phyloP scores from a whole-genome alignment of 2,113 vertebrate species.

The Promerops cafer region DNA sequence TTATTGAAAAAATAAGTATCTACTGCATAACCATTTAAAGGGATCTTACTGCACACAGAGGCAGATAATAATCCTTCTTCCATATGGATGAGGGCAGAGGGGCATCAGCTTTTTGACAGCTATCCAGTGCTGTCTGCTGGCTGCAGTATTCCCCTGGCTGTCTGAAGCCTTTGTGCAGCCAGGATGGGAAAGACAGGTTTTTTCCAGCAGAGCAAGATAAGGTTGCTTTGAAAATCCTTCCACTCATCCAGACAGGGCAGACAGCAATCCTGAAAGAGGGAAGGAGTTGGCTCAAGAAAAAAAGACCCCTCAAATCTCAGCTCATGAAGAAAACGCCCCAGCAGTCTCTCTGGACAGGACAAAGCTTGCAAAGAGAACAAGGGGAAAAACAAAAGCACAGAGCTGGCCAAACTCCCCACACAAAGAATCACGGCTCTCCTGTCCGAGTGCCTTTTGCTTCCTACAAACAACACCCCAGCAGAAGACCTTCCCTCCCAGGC shows the following conservation, averaged over 20 bases:
- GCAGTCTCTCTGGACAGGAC: background rate
- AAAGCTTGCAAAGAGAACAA: background rate
- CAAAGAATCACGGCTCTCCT: background rate
- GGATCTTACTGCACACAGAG: background rate
- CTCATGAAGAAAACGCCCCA: background rate
- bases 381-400: background rate
- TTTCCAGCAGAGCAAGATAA: background rate
- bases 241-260: background rate
- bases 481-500: background rate
- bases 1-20: background rate
- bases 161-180: background rate
- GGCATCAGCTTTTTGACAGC: slow-evolving; percentile 37
- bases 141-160: background rate
- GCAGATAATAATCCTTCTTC: background rate
- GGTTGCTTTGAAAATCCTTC: background rate
- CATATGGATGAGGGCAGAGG: slow-evolving; percentile 2
- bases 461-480: background rate
- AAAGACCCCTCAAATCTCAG: background rate
- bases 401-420: background rate
- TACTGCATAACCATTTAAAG: background rate
- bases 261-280: background rate
- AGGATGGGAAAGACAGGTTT: background rate
- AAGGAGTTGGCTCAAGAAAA: background rate
- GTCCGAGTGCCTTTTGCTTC: background rate
- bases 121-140: slow-evolving; percentile 1